Evolutionary conservation across 2,888 invertebrate species (phyloP).

Genomic region (Thecophora atra): DNA sequence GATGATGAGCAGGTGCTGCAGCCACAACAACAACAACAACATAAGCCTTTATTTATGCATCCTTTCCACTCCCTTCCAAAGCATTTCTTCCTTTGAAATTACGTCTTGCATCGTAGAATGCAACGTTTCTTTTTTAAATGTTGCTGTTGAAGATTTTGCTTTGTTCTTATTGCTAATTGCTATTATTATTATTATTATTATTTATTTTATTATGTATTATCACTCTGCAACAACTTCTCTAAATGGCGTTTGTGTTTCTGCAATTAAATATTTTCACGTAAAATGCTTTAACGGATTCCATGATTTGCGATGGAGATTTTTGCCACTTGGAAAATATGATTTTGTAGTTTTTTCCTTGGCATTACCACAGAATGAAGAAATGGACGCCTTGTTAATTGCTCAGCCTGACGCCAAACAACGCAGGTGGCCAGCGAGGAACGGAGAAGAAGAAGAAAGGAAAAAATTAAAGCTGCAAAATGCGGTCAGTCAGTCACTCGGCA

Average conservation of each 20-base stretch:
- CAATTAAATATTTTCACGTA: neutral
- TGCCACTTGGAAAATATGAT: neutral
- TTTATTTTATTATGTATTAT: neutral
- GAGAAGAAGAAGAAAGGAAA: neutral
- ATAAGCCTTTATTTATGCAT: too few species aligned
- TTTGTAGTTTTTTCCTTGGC: neutral
- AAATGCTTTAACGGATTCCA: neutral
- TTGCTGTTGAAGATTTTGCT: neutral
- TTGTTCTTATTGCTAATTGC: neutral
- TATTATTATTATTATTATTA: neutral
- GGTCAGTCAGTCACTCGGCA: constrained; percentile 9
- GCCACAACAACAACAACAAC: too few species aligned
- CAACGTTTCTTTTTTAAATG: too few species aligned
- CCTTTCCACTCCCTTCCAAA: too few species aligned
- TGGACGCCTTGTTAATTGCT: neutral
- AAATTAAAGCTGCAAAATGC: neutral
- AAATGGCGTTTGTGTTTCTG: too few species aligned
- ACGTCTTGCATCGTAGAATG: too few species aligned
- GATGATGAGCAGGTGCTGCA: too few species aligned
- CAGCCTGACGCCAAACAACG: constrained; percentile 3
- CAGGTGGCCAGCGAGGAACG: constrained; percentile 29
- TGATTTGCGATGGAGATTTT: neutral
- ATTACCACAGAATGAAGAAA: neutral
- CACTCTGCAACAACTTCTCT: too few species aligned
- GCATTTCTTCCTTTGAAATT: too few species aligned